A percentile compares a stretch with the other conserved stretches of the same genome.
phyloP scores from a whole-genome alignment of 2,113 vertebrate genomes.

The Emydura subglobosa region DNA sequence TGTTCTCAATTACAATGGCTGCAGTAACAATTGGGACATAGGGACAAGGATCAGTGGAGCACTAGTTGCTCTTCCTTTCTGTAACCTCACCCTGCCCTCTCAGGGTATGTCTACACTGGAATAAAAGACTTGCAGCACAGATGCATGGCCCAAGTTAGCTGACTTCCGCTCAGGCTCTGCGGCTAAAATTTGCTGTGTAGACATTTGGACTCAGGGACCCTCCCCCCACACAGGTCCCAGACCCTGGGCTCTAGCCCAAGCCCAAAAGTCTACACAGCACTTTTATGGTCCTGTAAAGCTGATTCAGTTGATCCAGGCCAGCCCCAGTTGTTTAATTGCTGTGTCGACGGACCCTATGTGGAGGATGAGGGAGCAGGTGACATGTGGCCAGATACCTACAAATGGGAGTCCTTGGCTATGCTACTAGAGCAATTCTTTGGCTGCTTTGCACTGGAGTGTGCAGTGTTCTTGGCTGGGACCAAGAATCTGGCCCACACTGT shows the following conservation, averaged over 20 bases:
- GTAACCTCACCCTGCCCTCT: background rate
- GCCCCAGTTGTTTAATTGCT: background rate
- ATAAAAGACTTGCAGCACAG: no score
- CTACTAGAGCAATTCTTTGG: background rate
- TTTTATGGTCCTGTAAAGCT: background rate
- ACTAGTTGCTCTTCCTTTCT: background rate
- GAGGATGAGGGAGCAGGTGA: background rate
- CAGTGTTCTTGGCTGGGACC: background rate
- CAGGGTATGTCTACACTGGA: background rate
- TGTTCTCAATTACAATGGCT: background rate
- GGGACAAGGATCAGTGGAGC: background rate
- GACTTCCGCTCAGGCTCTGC: background rate
- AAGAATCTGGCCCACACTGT: background rate
- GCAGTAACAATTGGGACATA: background rate
- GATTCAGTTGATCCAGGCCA: background rate
- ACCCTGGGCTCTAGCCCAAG: background rate
- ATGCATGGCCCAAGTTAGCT: background rate
- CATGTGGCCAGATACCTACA: background rate
- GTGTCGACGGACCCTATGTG: background rate
- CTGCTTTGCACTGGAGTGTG: background rate
- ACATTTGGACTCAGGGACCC: background rate
- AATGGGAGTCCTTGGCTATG: background rate
- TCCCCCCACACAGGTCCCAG: no score
- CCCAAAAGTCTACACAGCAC: background rate
- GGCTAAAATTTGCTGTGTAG: background rate